Base-by-base conservation (phyloP, 2,888 invertebrate genomes). In the Venusia cambrica region DNA sequence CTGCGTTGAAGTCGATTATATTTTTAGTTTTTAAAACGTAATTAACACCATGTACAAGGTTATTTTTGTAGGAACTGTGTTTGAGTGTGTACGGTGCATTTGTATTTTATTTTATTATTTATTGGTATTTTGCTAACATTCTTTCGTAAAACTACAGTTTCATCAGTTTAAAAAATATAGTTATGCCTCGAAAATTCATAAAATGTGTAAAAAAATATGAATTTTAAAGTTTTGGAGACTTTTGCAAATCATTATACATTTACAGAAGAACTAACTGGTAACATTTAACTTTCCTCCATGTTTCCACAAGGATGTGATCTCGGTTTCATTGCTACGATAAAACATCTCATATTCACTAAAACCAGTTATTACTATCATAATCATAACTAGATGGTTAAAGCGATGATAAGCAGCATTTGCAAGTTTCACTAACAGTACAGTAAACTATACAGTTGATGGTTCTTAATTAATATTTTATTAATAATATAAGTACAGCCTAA, bases 331-430 rank as follows among this genome's bases (percentile, higher is more conserved):
- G 5, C 33, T 5, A 10, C 14, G 29, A 17, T 30, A 33, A 29
- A 33, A 25, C 29, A 26, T 29, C 16, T 13, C 34, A 34, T 34
- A 30, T 39, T 39, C 34, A 26, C 30, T 14, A n/a, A 26, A 14
- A n/a, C 12, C 13, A 10, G 15, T 25, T 8, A 20, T 16, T 11
- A 27, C 16, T 19, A 30, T 18, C 1, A 15, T 11, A 17, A 1
- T 6, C 9, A 11, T 17, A 33, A 15, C 3, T 7, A 2, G 6
- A 21, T 11, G 11, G 10, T 14, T 22, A 4, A 3, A 5, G 13
- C 16, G 30, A 13, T 7, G 10, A 21, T n/a, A 21, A 6, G 6
- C 5, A 25, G 14, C n/a, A 6, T 30, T 15, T 20, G 13, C 14
- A 7, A 16, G 26, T 27, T 27, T 33, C 19, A 15, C 11, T 11